Base-by-base conservation (phyloP, 2,888 invertebrate species). In the Lasioglossum malachurum region DNA sequence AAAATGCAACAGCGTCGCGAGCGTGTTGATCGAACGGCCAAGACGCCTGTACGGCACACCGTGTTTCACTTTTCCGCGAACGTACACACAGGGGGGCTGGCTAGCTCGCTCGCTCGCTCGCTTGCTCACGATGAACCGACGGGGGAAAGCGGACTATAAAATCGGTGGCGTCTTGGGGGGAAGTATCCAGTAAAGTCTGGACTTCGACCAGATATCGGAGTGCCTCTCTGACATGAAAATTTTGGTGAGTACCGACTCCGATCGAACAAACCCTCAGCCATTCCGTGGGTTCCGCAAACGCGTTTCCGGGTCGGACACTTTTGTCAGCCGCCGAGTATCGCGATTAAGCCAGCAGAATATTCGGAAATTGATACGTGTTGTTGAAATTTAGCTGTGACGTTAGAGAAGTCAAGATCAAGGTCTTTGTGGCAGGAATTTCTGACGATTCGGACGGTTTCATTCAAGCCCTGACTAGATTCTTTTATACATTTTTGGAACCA, bases 91-190 rank as follows among this genome's bases (percentile, higher is more conserved):
- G 87, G 79, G 91, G 90, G 90, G 90, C 23, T 38, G 3, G 67
- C 35, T 67, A 14, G 64, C 53, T 53, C 23, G 53, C 31, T 31
- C 16, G 75, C 76, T 69, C 35, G 75, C 76, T 69, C 35, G 31
- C 83, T 67, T 31, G 57, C 80, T 44, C 72, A n/a, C 79, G 89
- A 86, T 78, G 75, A 76, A 31, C 72, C 71, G 71, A 19, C 92
- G 94, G 94, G 95, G 95, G 95, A 95, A 95, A 95, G 95, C 92
- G 92, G 93, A 91, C 93, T 95, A 95, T 95, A 95, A 95, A 95
- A 93, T 91, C 92, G 87, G 88, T 88, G 88, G 87, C 87, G 85
- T 82, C 91, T 91, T 93, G 91, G 94, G 94, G 95, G 95, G 94
- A 95, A 93, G 91, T 92, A 95, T 94, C 93, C 95, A 95, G 95